Base-by-base conservation (phyloP, 2,888 invertebrate species). In the Minunthozetes semirufus region DNA sequence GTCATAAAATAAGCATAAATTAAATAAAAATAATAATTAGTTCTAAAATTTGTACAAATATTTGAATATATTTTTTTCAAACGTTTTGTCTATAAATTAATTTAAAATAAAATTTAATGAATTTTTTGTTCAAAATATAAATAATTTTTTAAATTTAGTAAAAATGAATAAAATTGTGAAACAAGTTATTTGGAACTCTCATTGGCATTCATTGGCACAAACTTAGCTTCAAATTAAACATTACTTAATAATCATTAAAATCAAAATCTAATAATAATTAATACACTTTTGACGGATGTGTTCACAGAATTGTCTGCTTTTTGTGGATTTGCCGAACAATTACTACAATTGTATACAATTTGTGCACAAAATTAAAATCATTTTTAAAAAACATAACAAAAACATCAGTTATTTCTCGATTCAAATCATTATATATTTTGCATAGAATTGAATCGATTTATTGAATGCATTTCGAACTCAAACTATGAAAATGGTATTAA, bases 181-280 rank as follows among this genome's bases (percentile, higher is more conserved):
- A 50, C 17, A 59, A 56, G 25, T 29, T 66, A 66, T 66, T 66
- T 66, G 63, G 38, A 66, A 66, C 63, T 66, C 19, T 8, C 15
- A 66, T 66, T 66, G 38, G n/a, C 15, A 66, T 66, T 66, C 11
- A 66, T 66, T 66, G 63, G 63, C 63, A 66, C 63, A 66, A 66
- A 66, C n/a, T 53, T 19, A 66, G 38, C 38, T 4, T 38, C n/a
- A 17, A 29, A 61, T 22, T 29, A 33, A 1, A 53, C n/a, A 53
- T 19, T 33, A 19, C 1, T 53, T 3, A 11, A 25, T 56, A 56
- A 56, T 56, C n/a, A 56, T 56, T 53, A 56, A 56, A 56, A 56
- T 56, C 22, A 19, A 56, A 53, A 56, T 25, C 56, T 56, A 56
- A 50, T 50, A 19, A 19, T 50, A n/a, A 50, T 50, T 50, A 19